Percentiles rank a stretch among this genome's conserved stretches.
Conservation (phyloP, 2,888 invertebrate genomes). For the Agrilus cyanescens region DNA sequence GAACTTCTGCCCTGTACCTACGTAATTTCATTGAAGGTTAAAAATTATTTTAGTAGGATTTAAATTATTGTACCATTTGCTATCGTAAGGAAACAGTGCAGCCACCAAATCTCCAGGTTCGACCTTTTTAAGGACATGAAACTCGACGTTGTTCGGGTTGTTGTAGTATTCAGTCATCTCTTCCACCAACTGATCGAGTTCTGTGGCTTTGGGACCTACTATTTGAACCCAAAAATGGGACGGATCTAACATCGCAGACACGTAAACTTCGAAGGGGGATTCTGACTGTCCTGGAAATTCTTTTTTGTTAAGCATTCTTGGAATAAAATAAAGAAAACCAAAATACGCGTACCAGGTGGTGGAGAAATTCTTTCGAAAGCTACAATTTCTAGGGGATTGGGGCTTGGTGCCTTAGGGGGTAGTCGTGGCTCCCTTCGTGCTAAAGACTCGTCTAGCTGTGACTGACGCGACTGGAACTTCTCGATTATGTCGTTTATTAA, state of each 20-base stretch:
- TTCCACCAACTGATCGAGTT: conserved; percentile 66
- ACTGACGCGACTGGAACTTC: conserved; percentile 37
- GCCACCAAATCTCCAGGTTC: conserved; percentile 71
- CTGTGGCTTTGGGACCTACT: conserved; percentile 55
- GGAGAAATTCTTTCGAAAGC: conserved; percentile 28
- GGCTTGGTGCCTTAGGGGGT: conserved; percentile 21
- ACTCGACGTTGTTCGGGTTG: conserved; percentile 47
- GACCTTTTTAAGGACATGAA: conserved; percentile 44
- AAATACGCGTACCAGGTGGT: conserved; percentile 20
- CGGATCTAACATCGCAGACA: conserved; percentile 74
- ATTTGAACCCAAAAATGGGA: conserved; percentile 79
- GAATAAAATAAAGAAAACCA: conserved; percentile 1
- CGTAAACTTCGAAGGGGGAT: conserved; percentile 69
- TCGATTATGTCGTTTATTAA: conserved; percentile 60
- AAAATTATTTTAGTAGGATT: not conserved
- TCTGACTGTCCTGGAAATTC: conserved; percentile 33
- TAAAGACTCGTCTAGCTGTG: conserved; percentile 35
- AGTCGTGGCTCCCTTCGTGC: conserved; percentile 41
- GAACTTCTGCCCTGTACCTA: conserved; percentile 48
- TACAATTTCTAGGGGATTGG: conserved; percentile 20
- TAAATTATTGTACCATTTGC: conserved; percentile 54
- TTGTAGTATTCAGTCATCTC: conserved; percentile 76
- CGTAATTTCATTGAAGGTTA: not conserved
- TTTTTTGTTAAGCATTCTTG: not conserved
- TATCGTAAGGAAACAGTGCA: conserved; percentile 69